Percentiles rank a stretch among this genome's conserved stretches.
Conservation (phyloP, 2,888 invertebrate species). For the Dasysyrphus tricinctus region DNA sequence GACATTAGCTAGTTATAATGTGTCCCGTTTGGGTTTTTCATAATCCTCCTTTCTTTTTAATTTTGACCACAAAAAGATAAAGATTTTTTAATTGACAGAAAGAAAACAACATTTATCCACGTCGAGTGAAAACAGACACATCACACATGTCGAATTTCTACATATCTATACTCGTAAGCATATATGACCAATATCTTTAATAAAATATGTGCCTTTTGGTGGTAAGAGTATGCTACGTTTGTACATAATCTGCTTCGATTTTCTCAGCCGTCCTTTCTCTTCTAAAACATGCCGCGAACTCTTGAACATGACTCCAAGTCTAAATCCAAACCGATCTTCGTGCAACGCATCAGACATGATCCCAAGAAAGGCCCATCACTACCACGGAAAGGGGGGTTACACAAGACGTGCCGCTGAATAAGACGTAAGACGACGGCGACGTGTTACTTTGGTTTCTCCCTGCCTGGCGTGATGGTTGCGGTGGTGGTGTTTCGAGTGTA, state of each 20-base stretch:
- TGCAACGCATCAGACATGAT: slow-evolving; percentile 55
- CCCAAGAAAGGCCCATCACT: slow-evolving; percentile 40
- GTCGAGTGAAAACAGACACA: slow-evolving; percentile 71
- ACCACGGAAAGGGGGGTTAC: background rate
- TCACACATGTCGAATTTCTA: slow-evolving; percentile 57
- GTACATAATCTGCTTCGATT: slow-evolving; percentile 38
- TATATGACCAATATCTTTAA: slow-evolving; percentile 3
- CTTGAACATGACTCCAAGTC: slow-evolving; percentile 4
- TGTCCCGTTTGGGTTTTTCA: slow-evolving; percentile 40
- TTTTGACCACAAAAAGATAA: slow-evolving; percentile 46
- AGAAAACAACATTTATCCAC: slow-evolving; percentile 65
- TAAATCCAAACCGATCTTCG: slow-evolving; percentile 53
- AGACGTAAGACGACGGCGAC: slow-evolving; percentile 33
- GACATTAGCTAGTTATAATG: slow-evolving; percentile 12
- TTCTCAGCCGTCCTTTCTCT: slow-evolving; percentile 48
- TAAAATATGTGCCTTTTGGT: slow-evolving; percentile 11
- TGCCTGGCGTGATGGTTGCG: slow-evolving; percentile 8
- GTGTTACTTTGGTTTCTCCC: slow-evolving; percentile 28
- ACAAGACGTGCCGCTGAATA: slow-evolving; percentile 8
- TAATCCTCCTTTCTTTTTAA: slow-evolving; percentile 39
- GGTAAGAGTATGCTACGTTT: background rate
- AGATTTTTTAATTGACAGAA: slow-evolving; percentile 62
- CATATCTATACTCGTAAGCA: background rate
- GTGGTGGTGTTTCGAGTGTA: slow-evolving; percentile 41
- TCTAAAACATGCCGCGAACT: slow-evolving; percentile 30